These are phyloP conservation scores for Brenthis daphne DNA, from an alignment of 2,888 invertebrate genomes.

Conservation along the genomic window DNA sequence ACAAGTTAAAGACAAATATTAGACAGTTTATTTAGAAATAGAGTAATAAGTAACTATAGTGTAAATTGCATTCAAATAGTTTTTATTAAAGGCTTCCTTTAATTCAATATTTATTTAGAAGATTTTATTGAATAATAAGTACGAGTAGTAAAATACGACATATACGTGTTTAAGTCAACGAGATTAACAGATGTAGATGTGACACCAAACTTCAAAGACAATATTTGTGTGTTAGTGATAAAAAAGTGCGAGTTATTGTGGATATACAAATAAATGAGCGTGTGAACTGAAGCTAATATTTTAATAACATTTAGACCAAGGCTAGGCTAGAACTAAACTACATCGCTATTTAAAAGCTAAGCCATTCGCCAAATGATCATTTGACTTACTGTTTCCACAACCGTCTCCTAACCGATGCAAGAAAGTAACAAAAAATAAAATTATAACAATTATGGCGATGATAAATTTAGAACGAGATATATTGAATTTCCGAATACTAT, in stretches of 20 bases:
- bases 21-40: slow-evolving; percentile 18
- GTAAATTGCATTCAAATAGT: slow-evolving; percentile 16
- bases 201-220: slow-evolving; percentile 29
- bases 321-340: slow-evolving; percentile 56
- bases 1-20: slow-evolving; percentile 10
- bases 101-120: slow-evolving; percentile 11
- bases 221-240: slow-evolving; percentile 41
- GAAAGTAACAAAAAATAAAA: slow-evolving; percentile 78
- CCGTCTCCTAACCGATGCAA: slow-evolving; percentile 82
- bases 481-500: slow-evolving; percentile 53
- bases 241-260: slow-evolving; percentile 42
- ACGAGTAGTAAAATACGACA: slow-evolving; percentile 26
- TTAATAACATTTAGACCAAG: slow-evolving; percentile 47
- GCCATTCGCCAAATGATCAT: slow-evolving; percentile 74
- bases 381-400: slow-evolving; percentile 82
- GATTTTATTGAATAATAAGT: neutral
- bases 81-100: slow-evolving; percentile 4
- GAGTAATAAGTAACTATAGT: slow-evolving; percentile 16
- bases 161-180: slow-evolving; percentile 27
- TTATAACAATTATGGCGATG: slow-evolving; percentile 73
- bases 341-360: slow-evolving; percentile 69
- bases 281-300: slow-evolving; percentile 45
- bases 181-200: slow-evolving; percentile 32
- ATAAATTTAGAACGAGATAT: slow-evolving; percentile 53
- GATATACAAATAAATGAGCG: slow-evolving; percentile 29